Base-by-base conservation (phyloP, 2,113 vertebrate genomes). In the Tetrax tetrax region DNA sequence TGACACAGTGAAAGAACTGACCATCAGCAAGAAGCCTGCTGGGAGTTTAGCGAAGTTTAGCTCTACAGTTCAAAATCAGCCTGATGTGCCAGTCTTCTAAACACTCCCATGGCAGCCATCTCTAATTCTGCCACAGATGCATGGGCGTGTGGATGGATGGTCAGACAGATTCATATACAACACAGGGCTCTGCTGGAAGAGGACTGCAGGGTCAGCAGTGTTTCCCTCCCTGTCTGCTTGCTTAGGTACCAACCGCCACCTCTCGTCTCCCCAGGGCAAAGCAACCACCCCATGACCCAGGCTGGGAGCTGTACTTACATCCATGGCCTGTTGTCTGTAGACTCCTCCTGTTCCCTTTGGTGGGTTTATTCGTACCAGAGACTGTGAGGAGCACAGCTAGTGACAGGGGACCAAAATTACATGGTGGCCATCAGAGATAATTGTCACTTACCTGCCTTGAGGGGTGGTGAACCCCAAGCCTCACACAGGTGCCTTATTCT, bases 111-210 rank as follows among this genome's bases (percentile, higher is more conserved):
- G 1, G 0, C 63, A 70, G 25, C 25, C 45, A 28, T 17, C 76
- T 70, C 82, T 33, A 63, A 33, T 53, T 48, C n/a, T 64, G 45
- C 57, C 38, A 43, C 1, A 1, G 35, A 11, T 19, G 59, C 31
- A 5, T 29, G 16, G 41, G 4, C 15, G 15, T 29, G 5, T 43
- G 22, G 22, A 14, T 3, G 24, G 61, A 57, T 1, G 6, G 95
- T 56, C 0, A 2, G 72, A 28, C 5, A 2, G 53, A 47, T 69
- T 65, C 23, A 35, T 12, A 13, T 2, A 8, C 21, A 84, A 13
- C 45, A 48, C 25, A 48, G 41, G 12, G 38, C 28, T 70, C 63
- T 78, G 37, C 59, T 81, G 29, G 25, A 29, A 10, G 65, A 83
- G 47, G 21, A 29, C 19, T 41, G 20, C 5, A 47, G 22, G 5